Base-by-base conservation (phyloP, 2,888 invertebrate species). In the Ernsta delagoae region DNA sequence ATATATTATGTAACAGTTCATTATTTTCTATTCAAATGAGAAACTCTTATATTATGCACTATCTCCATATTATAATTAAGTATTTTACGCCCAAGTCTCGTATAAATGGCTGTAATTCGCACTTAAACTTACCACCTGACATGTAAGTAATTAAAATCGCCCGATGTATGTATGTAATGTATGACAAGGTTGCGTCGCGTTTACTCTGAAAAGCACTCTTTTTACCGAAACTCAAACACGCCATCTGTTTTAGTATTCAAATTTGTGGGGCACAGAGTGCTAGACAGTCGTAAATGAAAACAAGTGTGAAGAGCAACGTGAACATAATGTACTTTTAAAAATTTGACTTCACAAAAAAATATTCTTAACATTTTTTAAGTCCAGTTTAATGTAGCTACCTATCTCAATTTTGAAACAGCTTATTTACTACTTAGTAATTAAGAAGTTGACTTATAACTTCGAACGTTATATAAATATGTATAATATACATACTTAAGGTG, bases 21-120 rank as follows among this genome's bases (percentile, higher is more conserved):
- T 9, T 66, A 41, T 54, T 66, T 66, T 66, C 66, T 60, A 66
- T 66, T 61, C 60, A 48, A 67, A 61, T 61, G 36, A 11, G 54
- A 48, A 45, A 67, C 31, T 45, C 36, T 3, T 39, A 3, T 39
- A 56, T 61, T 54, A 61, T 61, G 36, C 61, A 67, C 45, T 56
- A 61, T 61, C 60, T 54, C 36, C 45, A 16, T 50, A 60, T 31
- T 39, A 4, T 54, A 54, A n/a, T n/a, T n/a, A n/a, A n/a, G 31
- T 60, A 59, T 60, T 60, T 60, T 43, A 54, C 50, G 53, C 24
- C 53, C 45, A 45, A 4, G n/a, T 45, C 0, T 45, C 45, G 45
- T 24, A 24, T 45, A 45, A 12, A 45, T 45, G n/a, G 45, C 45
- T 39, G 43, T 43, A 43, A 9, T 43, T 1, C 24, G 24, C 24